Base-by-base conservation (phyloP, 2,888 invertebrate species). In the Gnatocerus cornutus region DNA sequence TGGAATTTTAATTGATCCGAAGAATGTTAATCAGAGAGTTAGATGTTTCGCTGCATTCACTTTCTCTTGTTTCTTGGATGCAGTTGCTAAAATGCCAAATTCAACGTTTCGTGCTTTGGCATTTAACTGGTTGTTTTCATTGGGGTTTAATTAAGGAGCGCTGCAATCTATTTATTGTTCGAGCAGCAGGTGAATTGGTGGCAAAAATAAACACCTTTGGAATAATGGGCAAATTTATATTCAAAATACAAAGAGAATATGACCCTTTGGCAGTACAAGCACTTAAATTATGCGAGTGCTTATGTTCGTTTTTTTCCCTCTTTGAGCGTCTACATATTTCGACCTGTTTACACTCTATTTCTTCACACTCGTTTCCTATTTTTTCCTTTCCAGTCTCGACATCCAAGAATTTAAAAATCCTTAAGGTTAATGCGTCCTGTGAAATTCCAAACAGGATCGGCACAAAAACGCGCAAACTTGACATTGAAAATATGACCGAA, bases 41-140 rank as follows among this genome's bases (percentile, higher is more conserved):
- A 50, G 48, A 50, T 29, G 29, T 50, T 27, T n/a, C n/a, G 30
- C 10, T 27, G 43, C 41, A 59, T 52, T 61, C 61, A 68, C 68
- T 68, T 68, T 68, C 68, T 62, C 62, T 45, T 53, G 21, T 56
- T 56, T 65, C 48, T 37, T 56, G 12, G 55, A 5, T 29, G 30
- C 41, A 27, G 21, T 8, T 48, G 41, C 6, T 67, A 30, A 61
- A 67, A 48, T 46, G 43, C 52, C 56, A 56, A 67, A 67, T 62
- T 37, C 21, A 39, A 61, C 52, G 21, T 39, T 48, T 43, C 61
- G 62, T 55, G 48, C 55, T 62, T 12, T 68, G 68, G 62, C 68
- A 68, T 68, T 68, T 68, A 68, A 27, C 56, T 21, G 43, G 14
- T 56, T 43, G n/a, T 66, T 52, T 59, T 65, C 56, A 46, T 65